phyloP scores from a whole-genome alignment of 2,888 invertebrate genomes.

The Boloria selene region DNA sequence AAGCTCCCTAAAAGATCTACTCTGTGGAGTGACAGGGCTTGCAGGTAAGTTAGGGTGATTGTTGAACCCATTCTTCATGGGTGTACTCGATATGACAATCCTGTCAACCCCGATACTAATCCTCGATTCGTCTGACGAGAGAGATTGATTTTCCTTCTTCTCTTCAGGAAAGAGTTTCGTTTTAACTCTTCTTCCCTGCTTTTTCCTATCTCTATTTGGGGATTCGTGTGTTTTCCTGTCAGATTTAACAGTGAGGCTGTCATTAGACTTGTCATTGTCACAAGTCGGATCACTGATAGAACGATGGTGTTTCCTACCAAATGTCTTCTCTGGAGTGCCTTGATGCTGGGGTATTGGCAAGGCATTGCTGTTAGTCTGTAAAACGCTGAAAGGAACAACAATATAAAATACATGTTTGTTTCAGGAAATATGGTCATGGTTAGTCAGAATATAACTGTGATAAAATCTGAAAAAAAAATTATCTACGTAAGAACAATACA shows the following conservation, averaged over 20 bases:
- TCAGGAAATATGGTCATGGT: too few species aligned
- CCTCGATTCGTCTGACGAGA: conserved; percentile 68
- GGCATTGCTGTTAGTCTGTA: conserved; percentile 67
- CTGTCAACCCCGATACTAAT: conserved; percentile 58
- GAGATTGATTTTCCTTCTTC: conserved; percentile 53
- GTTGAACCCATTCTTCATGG: conserved; percentile 63
- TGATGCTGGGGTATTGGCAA: conserved; percentile 62
- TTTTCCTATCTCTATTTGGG: conserved; percentile 63
- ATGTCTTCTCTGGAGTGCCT: conserved; percentile 68
- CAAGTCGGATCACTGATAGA: conserved; percentile 72
- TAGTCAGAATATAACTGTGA: too few species aligned
- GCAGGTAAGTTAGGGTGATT: conserved; percentile 55
- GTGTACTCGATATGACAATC: conserved; percentile 65
- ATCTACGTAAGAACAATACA: too few species aligned
- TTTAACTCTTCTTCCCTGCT: conserved; percentile 64
- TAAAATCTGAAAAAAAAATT: too few species aligned
- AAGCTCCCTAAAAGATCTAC: conserved; percentile 54
- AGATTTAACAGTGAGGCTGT: conserved; percentile 55
- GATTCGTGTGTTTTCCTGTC: conserved; percentile 65
- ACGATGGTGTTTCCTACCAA: conserved; percentile 60
- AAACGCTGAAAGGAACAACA: conserved; percentile 50
- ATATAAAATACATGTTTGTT: neutral
- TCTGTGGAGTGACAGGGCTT: conserved; percentile 62
- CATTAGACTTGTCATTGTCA: conserved; percentile 58
- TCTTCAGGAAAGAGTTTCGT: conserved; percentile 71